Percentiles rank a stretch among this genome's conserved stretches.
phyloP scores from a whole-genome alignment of 64 coral and sea anemone genomes.

The Stylophora pistillata region DNA sequence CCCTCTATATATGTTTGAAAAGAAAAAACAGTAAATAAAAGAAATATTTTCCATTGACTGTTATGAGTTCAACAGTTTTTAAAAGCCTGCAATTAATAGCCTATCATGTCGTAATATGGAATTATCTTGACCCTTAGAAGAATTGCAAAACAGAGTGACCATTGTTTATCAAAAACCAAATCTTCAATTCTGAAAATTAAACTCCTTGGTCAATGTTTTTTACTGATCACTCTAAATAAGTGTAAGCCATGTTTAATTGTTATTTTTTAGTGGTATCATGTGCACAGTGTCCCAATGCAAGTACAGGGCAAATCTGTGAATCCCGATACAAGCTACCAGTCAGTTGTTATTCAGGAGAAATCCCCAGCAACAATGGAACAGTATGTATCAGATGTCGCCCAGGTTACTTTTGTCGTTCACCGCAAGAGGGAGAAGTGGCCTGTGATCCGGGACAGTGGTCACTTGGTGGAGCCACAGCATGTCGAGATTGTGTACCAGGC shows the following conservation, averaged over 20 bases:
- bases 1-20: too few relatives aligned
- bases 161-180: too few relatives aligned
- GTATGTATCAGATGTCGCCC: constrained; percentile 65
- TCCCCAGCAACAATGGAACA: constrained; percentile 76
- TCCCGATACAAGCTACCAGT: constrained; percentile 66
- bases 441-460: constrained; percentile 79
- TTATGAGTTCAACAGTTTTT: too few relatives aligned
- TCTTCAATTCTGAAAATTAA: too few relatives aligned
- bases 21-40: too few relatives aligned
- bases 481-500: constrained; percentile 71
- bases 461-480: constrained; percentile 71
- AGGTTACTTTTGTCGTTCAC: constrained; percentile 80
- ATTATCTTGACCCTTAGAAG: too few relatives aligned
- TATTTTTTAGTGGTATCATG: constrained; percentile 65
- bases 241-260: neutral
- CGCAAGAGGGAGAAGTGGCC: constrained; percentile 54
- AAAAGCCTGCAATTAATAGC: too few relatives aligned
- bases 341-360: constrained; percentile 70
- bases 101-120: too few relatives aligned
- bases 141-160: too few relatives aligned
- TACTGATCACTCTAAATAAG: too few relatives aligned
- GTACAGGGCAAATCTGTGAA: constrained; percentile 83
- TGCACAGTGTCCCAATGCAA: constrained; percentile 89
- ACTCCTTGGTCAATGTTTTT: too few relatives aligned
- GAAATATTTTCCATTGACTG: too few relatives aligned